Percentiles rank a stretch among this genome's conserved stretches.
phyloP scores from a whole-genome alignment of 2,797 vertebrate species.

The Macropus fuliginosus region DNA sequence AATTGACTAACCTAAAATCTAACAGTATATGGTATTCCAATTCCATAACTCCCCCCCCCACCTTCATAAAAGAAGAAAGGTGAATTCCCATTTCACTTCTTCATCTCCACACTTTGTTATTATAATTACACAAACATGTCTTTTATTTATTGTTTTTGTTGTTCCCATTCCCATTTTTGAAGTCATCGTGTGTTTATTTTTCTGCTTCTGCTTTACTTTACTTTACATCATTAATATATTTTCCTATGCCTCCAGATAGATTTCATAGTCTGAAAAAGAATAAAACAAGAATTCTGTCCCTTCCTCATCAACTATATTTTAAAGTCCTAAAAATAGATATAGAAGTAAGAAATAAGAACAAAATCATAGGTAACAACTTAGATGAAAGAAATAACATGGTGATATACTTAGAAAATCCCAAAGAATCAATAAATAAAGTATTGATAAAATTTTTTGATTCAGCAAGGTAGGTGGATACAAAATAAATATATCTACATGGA shows the following conservation, averaged over 20 bases:
- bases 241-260: background rate
- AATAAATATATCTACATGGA: background rate
- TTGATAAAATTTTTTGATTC: background rate
- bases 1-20: too few relatives aligned
- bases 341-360: background rate
- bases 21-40: too few relatives aligned
- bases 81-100: background rate
- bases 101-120: background rate
- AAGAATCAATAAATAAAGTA: background rate
- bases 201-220: background rate
- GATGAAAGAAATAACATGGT: background rate
- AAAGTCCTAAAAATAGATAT: background rate
- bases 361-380: background rate
- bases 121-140: background rate
- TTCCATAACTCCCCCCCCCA: background rate
- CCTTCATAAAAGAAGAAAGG: background rate
- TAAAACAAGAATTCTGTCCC: background rate
- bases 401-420: background rate
- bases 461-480: background rate
- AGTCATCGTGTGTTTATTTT: background rate
- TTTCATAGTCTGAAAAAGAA: background rate
- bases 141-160: background rate
- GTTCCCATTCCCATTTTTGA: background rate
- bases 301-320: background rate
- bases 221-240: background rate